phyloP scores from a whole-genome alignment of 2,113 vertebrate species.

The Ceuthmochares aereus region DNA sequence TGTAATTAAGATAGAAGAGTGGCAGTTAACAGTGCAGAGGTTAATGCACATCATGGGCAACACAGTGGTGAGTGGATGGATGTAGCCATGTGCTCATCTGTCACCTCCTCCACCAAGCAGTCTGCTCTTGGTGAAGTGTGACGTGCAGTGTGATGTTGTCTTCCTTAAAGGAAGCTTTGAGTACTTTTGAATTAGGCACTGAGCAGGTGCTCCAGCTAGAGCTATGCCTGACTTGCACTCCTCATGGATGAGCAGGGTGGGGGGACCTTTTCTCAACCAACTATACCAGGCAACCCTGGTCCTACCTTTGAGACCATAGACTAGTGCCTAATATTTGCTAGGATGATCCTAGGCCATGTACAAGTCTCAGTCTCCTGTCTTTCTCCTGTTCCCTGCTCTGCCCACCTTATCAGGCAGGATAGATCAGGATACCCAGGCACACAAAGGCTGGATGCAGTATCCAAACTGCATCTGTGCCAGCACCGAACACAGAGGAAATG shows the following conservation, averaged over 20 bases:
- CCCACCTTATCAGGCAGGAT: background rate
- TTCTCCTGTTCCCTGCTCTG: background rate
- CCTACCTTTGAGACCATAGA: background rate
- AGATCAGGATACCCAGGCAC: background rate
- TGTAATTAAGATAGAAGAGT: background rate
- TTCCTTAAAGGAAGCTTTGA: no score
- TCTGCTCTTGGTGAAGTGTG: background rate
- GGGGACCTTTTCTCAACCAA: background rate
- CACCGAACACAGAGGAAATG: background rate
- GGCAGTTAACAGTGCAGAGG: background rate
- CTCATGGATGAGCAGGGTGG: background rate
- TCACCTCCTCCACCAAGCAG: background rate
- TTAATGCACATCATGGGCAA: background rate
- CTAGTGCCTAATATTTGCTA: background rate
- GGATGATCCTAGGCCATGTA: background rate
- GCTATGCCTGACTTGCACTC: no score
- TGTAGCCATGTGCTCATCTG: background rate
- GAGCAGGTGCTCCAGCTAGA: background rate
- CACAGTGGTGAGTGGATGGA: fast-evolving
- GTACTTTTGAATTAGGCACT: no score
- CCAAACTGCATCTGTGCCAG: background rate
- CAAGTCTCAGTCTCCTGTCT: background rate
- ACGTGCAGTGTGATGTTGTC: background rate
- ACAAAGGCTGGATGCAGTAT: background rate
- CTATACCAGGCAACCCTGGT: background rate